Evolutionary conservation across 2,888 invertebrate species (phyloP), one percentile per base, ranked within the genome.

Genomic region (Mythimna loreyi): DNA sequence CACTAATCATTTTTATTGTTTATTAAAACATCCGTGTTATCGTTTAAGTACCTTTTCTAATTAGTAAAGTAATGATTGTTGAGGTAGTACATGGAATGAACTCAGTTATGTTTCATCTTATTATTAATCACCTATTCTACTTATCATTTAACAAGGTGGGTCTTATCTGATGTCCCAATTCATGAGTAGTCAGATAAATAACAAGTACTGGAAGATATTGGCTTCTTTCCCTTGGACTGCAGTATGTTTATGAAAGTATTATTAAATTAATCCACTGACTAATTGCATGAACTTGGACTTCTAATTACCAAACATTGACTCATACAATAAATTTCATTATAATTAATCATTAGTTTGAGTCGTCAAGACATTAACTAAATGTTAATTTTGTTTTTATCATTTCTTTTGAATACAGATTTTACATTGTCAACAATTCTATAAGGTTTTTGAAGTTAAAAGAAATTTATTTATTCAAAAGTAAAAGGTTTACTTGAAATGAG

Each of bases 91-190:
- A 25, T 13, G 16, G 6, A 43, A 25, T 11, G 11, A 4, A 36
- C 50, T 49, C n/a, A 56, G 59, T 49, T 60, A 16, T 30, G 30
- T 23, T 62, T 8, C 1, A 33, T 23, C 52, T 47, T 53, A 40
- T 50, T 2, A 61, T 28, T 21, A 59, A 56, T 56, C 40, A 16
- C 30, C n/a, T 25, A 33, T 21, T 45, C 28, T 4, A 9, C 25
- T 72, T 72, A 62, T 72, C 53, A 58, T 43, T 21, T n/a, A 52
- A 25, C 23, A 43, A 49, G 13, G n/a, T 50, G 19, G 43, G 62
- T 57, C 43, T 65, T 58, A 72, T 78, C 78, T 49, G 45, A 16
- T 56, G n/a, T 16, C 52, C 25, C 4, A 57, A 47, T 56, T 25
- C 45, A 56, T 6, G n/a, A 21, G 36, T 6, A 25, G 16, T 9